Evolutionary conservation across 1,140 invertebrate genomes (phyloP), one percentile per base, ranked within the genome.

Genomic region (Neotoxoptera formosana): DNA sequence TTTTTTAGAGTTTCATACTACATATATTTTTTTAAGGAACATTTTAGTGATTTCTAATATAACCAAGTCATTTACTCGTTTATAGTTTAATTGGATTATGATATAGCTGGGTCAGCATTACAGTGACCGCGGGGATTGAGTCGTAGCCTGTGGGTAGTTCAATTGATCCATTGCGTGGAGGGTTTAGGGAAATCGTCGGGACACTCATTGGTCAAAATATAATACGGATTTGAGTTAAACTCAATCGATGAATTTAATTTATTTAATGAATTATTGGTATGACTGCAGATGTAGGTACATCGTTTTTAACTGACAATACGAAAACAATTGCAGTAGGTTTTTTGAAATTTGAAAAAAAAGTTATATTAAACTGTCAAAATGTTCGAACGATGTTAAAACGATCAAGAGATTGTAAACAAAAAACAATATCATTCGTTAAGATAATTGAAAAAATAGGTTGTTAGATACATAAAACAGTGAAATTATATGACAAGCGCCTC

Each of bases 381-480:
- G 17, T 67, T 67, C n/a, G 14, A 67, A 67, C 14, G n/a, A n/a
- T n/a, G n/a, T 67, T 67, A n/a, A 67, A 67, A n/a, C 60, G n/a
- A n/a, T n/a, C 17, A 67, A n/a, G 30, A 67, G 30, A 67, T 67
- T n/a, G 60, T 67, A 67, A n/a, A 14, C 60, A 67, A 67, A 14
- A n/a, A 67, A 67, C 60, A 67, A 67, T 67, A n/a, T 67, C 60
- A n/a, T 67, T 67, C 60, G 30, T 67, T 67, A 67, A 67, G 60
- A 67, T 67, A 67, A 67, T 67, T 67, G 30, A 67, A 14, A 67
- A n/a, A 17, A 67, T 30, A 67, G 60, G 60, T 67, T 67, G 60
- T 67, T 67, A 67, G 60, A 17, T 67, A n/a, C 14, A 67, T 67
- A 67, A n/a, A 67, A 67, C 17, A 0, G 4, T 30, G 30, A 67